Percentiles rank a stretch among this genome's conserved stretches.
Conservation (phyloP, 1,140 invertebrate genomes). For the Lycorma delicatula region DNA sequence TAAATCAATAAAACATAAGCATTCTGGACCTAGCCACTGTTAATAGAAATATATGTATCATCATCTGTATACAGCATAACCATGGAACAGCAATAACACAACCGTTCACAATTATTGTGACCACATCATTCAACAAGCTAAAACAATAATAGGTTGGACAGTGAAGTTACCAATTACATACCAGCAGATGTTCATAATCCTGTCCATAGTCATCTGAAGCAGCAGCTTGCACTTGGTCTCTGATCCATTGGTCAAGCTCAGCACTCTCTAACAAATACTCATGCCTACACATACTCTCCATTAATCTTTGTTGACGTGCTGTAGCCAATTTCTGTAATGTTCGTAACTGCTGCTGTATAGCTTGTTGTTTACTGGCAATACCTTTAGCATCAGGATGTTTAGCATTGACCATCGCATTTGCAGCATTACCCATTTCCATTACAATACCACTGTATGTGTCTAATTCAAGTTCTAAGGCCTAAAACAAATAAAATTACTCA, state of each 20-base stretch:
- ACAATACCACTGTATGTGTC: constrained; percentile 82
- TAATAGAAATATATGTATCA: too few species aligned
- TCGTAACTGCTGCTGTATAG: constrained; percentile 68
- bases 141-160: constrained; percentile 13
- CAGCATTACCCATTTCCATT: constrained; percentile 83
- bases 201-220: constrained; percentile 93
- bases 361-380: constrained; percentile 66
- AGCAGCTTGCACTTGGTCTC: constrained; percentile 83
- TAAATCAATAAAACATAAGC: too few species aligned
- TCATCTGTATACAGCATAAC: too few species aligned
- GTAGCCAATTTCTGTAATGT: constrained; percentile 72
- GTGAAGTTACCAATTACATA: constrained; percentile 37
- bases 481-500: not conserved
- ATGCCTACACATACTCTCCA: constrained; percentile 82
- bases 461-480: constrained; percentile 83
- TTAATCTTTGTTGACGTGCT: constrained; percentile 69
- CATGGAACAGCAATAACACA: too few species aligned
- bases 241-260: constrained; percentile 91
- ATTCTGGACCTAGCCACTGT: too few species aligned
- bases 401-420: constrained; percentile 62
- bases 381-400: constrained; percentile 72
- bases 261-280: constrained; percentile 87
- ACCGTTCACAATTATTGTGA: too few species aligned
- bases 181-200: constrained; percentile 91
- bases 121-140: too few species aligned